These are phyloP conservation scores for Poecilia gillii DNA, from an alignment of 2,797 vertebrate genomes.

Conservation along the genomic window DNA sequence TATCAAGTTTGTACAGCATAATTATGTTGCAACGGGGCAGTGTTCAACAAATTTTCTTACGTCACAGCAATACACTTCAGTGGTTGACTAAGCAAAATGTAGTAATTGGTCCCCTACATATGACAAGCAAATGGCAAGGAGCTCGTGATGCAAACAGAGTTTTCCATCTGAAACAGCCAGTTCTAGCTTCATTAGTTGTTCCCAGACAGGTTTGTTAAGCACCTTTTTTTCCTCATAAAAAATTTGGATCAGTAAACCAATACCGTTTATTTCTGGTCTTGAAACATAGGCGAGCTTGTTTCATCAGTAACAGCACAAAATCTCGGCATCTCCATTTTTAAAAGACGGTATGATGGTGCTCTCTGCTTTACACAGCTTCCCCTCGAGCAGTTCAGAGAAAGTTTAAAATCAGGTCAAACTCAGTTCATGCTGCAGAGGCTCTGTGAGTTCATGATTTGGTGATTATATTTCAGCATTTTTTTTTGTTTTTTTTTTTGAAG, in stretches of 20 bases:
- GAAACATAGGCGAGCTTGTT: not conserved
- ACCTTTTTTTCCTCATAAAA: not conserved
- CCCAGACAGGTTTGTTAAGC: not conserved
- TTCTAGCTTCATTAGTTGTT: not conserved
- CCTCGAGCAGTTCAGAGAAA: not conserved
- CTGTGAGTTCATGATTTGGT: not conserved
- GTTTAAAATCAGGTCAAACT: conserved; percentile 7
- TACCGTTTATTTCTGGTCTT: not conserved
- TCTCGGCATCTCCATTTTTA: not conserved
- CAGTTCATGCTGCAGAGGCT: conserved; percentile 6
- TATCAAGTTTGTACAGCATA: too few relatives aligned
- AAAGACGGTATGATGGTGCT: not conserved
- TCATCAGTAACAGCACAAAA: not conserved
- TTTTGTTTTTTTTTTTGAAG: not conserved
- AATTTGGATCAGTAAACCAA: not conserved
- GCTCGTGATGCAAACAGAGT: not conserved
- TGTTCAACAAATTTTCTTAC: too few relatives aligned
- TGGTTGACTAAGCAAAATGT: not conserved
- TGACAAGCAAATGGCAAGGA: not conserved
- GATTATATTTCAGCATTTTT: not conserved
- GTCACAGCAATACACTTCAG: too few relatives aligned
- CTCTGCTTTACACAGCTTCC: not conserved
- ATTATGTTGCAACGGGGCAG: too few relatives aligned
- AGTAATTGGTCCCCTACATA: not conserved
- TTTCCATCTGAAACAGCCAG: not conserved